phyloP scores from a whole-genome alignment of 1,140 invertebrate species.

The Bilobella aurantiaca region DNA sequence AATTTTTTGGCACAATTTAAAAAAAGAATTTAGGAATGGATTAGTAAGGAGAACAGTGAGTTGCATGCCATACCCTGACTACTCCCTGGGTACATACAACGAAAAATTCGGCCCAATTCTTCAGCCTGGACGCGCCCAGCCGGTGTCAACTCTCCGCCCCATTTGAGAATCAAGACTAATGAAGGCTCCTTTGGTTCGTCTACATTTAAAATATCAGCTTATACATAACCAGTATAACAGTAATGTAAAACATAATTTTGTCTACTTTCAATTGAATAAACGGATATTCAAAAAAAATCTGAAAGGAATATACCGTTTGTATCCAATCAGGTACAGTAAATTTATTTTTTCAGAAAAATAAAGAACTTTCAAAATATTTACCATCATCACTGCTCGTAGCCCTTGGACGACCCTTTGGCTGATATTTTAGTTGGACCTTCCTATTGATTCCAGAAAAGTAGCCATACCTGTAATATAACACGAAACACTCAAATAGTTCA shows the following conservation, averaged over 20 bases:
- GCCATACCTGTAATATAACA: conserved; percentile 79
- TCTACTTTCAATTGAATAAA: too few species aligned
- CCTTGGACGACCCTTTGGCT: conserved; percentile 83
- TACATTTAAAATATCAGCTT: too few species aligned
- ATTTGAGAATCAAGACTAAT: conserved; percentile 91
- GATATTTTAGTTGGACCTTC: conserved; percentile 99
- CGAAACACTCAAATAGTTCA: conserved; percentile 13
- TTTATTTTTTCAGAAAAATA: background rate
- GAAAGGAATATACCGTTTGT: too few species aligned
- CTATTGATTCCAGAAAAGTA: conserved; percentile 99
- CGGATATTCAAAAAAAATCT: too few species aligned
- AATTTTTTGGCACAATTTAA: too few species aligned
- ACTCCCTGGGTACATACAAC: conserved; percentile 89
- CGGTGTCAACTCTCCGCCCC: conserved; percentile 98
- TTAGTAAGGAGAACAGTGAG: conserved; percentile 1
- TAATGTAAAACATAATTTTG: too few species aligned
- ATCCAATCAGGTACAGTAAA: too few species aligned
- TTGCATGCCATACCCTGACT: conserved; percentile 29
- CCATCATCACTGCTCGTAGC: conserved; percentile 91
- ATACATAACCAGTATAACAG: too few species aligned
- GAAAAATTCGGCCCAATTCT: conserved; percentile 91
- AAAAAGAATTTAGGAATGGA: conserved; percentile 7
- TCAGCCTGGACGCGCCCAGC: conserved; percentile 76
- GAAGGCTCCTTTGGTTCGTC: conserved; percentile 76
- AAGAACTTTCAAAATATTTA: conserved; percentile 50